Evolutionary conservation across 2,797 vertebrate species (phyloP).

Genomic region (Semaprochilodus insignis): DNA sequence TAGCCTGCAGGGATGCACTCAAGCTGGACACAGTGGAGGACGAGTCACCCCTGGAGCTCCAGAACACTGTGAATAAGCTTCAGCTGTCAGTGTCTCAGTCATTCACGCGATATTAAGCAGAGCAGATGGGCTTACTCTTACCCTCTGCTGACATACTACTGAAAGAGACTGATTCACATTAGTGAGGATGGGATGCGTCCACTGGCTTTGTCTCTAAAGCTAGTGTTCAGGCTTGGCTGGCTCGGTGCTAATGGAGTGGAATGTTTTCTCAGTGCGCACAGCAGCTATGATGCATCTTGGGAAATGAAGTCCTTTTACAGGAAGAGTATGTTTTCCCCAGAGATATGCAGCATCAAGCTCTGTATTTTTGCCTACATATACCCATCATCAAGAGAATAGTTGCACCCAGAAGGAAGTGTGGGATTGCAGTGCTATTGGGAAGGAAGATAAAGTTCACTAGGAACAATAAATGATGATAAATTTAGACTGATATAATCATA

Average conservation of each 20-base stretch:
- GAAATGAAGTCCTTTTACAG: neutral
- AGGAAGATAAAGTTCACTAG: no score
- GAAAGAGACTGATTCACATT: conserved; percentile 12
- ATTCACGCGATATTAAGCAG: conserved; percentile 58
- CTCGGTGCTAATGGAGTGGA: conserved; percentile 6
- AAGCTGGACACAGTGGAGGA: conserved; percentile 64
- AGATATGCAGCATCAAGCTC: neutral
- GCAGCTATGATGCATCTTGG: conserved; percentile 11
- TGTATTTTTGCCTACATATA: neutral
- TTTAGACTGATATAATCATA: no score
- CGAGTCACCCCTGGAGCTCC: conserved; percentile 69
- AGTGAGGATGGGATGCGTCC: conserved; percentile 3
- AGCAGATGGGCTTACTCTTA: conserved; percentile 48
- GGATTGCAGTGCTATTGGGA: no score
- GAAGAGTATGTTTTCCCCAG: neutral
- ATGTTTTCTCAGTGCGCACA: neutral
- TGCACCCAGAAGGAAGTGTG: no score
- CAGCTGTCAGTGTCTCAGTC: conserved; percentile 61
- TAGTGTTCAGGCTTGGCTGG: conserved; percentile 11
- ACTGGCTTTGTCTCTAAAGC: conserved; percentile 4
- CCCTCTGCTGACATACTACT: neutral
- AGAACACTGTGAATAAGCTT: conserved; percentile 47
- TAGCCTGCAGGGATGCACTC: conserved; percentile 37
- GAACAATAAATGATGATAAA: no score
- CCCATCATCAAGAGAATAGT: no score